Evolutionary conservation across 1,140 invertebrate genomes (phyloP), one percentile per base, ranked within the genome.

Genomic region (Hydropsyche tenuis): DNA sequence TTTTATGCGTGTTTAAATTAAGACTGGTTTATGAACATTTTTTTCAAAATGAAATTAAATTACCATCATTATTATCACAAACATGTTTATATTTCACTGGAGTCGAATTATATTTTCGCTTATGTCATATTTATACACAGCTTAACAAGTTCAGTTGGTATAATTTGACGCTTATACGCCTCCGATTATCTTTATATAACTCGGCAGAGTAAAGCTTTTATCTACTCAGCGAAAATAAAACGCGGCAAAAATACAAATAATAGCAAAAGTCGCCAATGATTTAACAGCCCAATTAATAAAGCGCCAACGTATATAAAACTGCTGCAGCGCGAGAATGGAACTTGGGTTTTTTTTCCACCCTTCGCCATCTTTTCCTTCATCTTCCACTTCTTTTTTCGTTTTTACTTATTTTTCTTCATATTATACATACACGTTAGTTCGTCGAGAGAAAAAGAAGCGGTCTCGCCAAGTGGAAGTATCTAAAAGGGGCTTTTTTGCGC

Each of bases 271-370:
- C 56, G 23, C 56, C 23, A 60, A 60, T 60, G 56, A 60, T 60
- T 60, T 60, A 60, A 60, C 20, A 60, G 23, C 6, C 22, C 56
- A 23, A 60, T 60, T 60, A 60, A 60, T 60, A 60, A 60, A 60
- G 18, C 4, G 11, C 12, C 11, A 14, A 48, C 11, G 9, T 37
- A 37, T 48, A 12, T 7, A 3, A 48, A 48, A 48, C 45, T 48
- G 11, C 45, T 48, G 5, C 5, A 6, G 37, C 12, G 5, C 5
- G 37, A n/a, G 16, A n/a, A 48, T 14, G 11, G 16, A 48, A 48
- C 11, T 48, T 48, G 37, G 37, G 5, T 43, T 6, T 43, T 43
- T 43, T 43, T 43, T 6, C 5, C 12, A 43, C 5, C 16, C 14
- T 3, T 48, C 12, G 16, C 45, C 3, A 4, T 37, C 9, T 37